Percentiles rank a stretch among this genome's conserved stretches.
Evolutionary conservation across 2,888 invertebrate species (phyloP).

Genomic region (Andricus curvator): DNA sequence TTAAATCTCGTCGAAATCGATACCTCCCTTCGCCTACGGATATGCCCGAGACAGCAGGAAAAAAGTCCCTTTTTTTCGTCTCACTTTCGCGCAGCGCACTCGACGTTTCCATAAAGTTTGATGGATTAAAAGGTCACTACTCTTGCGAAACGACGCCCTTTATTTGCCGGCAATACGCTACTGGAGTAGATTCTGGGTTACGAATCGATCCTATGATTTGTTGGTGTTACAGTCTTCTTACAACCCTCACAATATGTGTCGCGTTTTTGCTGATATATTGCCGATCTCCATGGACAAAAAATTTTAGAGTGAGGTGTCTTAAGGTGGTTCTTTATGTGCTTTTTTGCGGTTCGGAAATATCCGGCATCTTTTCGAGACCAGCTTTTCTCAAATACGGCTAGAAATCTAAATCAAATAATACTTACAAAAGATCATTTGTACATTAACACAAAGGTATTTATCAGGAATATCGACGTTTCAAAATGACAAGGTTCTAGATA

Average conservation of each 20-base stretch:
- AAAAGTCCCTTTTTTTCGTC: conserved; percentile 33
- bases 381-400: no score
- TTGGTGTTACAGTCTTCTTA: conserved; percentile 33
- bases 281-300: background rate
- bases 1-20: conserved; percentile 56
- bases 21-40: conserved; percentile 48
- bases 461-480: no score
- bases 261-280: conserved; percentile 5
- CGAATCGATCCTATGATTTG: conserved; percentile 33
- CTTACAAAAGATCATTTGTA: no score
- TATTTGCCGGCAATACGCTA: conserved; percentile 39
- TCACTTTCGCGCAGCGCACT: conserved; percentile 33
- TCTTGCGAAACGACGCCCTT: conserved; percentile 38
- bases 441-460: no score
- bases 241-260: conserved; percentile 34
- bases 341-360: no score
- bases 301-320: background rate
- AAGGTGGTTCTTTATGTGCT: background rate
- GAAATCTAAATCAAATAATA: no score
- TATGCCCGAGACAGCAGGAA: conserved; percentile 30
- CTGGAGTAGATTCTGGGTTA: conserved; percentile 24
- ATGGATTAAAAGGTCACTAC: conserved; percentile 39
- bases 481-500: no score
- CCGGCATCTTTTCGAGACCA: no score
- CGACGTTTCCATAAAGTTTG: conserved; percentile 40